Base-by-base conservation (phyloP, 2,888 invertebrate species). In the Agapostemon virescens region DNA sequence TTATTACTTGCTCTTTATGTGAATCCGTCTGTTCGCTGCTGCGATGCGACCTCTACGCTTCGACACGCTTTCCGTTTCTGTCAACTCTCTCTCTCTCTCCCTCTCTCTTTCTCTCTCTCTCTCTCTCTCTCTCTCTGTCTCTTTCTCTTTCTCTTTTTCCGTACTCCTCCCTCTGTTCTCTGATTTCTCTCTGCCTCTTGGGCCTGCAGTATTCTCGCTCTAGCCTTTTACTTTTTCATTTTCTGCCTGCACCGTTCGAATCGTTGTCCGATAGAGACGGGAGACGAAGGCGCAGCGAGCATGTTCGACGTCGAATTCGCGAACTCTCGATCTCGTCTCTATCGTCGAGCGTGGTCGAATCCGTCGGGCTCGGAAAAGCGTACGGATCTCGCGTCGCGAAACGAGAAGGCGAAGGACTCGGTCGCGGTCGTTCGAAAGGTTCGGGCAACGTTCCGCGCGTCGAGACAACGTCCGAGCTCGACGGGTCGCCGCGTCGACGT, bases 1-100 rank as follows among this genome's bases (percentile, higher is more conserved):
- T 81, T 76, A 23, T 42, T 64, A 74, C 13, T 85, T 42, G 74
- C 75, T 77, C 76, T 77, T 36, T 77, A 69, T 74, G 78, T 85
- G 73, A 77, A 69, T 74, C 89, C 89, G 93, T 90, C 85, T 87
- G 89, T 89, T 90, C 87, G 86, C 79, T 86, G 68, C 79, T 63
- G 52, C 68, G 40, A 36, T 86, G 85, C 88, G 85, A 86, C 88
- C 88, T 83, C 86, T 86, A 87, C 85, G 84, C 86, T 71, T 79
- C 72, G 23, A 79, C 42, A 64, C 45, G 38, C 63, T 63, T 69
- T 52, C 38, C 23, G 23, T 23, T 33, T 78, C 23, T 52, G 93
- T 93, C 91, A 92, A 91, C 71, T 66, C 40, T 64, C 93, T 93
- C 92, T 93, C 91, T 93, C 92, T 92, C 93, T n/a, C n/a, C n/a